These are phyloP conservation scores for Phoeniculus purpureus DNA, from an alignment of 2,797 vertebrate genomes.

Conservation along the genomic window DNA sequence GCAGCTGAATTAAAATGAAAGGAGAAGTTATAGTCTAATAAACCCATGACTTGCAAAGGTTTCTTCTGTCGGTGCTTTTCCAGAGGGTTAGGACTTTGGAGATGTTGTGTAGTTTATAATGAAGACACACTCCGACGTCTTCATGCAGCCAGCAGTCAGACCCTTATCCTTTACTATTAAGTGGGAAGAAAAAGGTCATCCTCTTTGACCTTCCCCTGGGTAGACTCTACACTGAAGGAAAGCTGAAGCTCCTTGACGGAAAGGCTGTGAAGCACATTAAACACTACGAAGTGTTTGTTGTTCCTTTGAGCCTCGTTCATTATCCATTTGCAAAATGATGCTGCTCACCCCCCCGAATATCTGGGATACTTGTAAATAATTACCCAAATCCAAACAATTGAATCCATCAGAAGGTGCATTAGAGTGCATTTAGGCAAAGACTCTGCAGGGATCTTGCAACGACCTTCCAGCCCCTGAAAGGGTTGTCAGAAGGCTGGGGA, in stretches of 20 bases:
- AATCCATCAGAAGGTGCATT: constrained; percentile 53
- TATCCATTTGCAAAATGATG: constrained; percentile 52
- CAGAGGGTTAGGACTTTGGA: not conserved
- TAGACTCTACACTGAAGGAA: not conserved
- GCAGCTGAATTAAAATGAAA: not conserved
- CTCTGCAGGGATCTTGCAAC: no score
- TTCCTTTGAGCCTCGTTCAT: constrained; percentile 50
- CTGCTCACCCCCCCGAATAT: not conserved
- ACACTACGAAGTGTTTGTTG: not conserved
- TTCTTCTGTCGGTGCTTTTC: not conserved
- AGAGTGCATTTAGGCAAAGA: constrained; percentile 1
- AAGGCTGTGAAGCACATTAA: constrained; percentile 35
- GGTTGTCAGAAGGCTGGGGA: no score
- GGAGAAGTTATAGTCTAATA: not conserved
- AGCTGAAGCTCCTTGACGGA: not conserved
- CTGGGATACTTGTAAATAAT: constrained; percentile 52
- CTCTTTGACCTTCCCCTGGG: not conserved
- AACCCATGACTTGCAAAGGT: not conserved
- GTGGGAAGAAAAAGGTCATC: not conserved
- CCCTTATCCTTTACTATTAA: not conserved
- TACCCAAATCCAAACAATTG: constrained; percentile 64
- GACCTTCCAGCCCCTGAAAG: no score
- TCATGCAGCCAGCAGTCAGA: not conserved
- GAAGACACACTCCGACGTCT: not conserved
- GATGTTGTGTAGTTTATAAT: not conserved